phyloP scores from a whole-genome alignment of 2,797 vertebrate species.

The Carcharodon carcharias region DNA sequence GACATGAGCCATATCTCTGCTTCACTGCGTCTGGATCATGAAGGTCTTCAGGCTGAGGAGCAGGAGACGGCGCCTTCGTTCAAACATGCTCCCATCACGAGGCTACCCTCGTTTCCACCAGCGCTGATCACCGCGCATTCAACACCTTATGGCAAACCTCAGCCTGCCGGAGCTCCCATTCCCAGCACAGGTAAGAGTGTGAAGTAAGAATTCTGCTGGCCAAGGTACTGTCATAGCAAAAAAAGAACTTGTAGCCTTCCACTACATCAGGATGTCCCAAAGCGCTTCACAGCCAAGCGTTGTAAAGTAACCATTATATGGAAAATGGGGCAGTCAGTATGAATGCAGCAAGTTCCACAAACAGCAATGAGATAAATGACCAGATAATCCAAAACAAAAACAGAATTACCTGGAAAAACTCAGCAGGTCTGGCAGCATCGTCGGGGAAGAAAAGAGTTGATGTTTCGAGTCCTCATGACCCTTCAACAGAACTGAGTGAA shows the following conservation, averaged over 20 bases:
- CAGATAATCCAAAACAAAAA: too few species aligned
- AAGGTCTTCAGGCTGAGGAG: constrained; percentile 58
- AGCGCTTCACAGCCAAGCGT: background rate
- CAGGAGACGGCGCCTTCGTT: constrained; percentile 50
- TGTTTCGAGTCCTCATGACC: too few species aligned
- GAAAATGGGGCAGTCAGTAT: background rate
- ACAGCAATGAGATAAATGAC: background rate
- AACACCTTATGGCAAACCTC: constrained; percentile 64
- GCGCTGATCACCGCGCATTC: constrained; percentile 64
- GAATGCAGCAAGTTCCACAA: background rate
- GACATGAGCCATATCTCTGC: constrained; percentile 80
- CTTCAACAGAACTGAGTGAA: too few species aligned
- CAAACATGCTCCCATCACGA: constrained; percentile 74
- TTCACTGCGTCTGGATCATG: constrained; percentile 71
- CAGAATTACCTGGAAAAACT: too few species aligned
- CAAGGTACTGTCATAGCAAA: background rate
- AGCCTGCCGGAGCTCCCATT: constrained; percentile 48
- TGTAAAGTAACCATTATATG: background rate
- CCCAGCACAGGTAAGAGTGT: constrained; percentile 58
- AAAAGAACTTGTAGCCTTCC: background rate
- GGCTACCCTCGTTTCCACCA: constrained; percentile 80
- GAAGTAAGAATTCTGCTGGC: constrained; percentile 36
- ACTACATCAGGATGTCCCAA: background rate
- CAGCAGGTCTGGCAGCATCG: too few species aligned
- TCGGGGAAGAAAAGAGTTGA: too few species aligned